A percentile compares a stretch with the other conserved stretches of the same genome.
These are phyloP conservation scores for Epirrhoe tristata DNA, from an alignment of 2,888 invertebrate species.

Conservation along the genomic window DNA sequence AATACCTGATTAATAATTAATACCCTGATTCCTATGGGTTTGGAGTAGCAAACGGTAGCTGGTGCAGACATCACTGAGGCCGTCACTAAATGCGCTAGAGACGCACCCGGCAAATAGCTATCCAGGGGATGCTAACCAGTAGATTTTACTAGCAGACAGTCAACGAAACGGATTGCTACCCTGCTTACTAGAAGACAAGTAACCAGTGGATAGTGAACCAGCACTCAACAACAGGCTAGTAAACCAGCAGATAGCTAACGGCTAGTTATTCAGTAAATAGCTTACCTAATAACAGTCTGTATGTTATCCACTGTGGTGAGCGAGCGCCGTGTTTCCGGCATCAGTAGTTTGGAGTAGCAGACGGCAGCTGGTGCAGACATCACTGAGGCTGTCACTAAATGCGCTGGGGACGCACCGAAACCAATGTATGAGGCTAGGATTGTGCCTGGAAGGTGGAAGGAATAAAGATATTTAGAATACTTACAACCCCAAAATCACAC, in stretches of 20 bases:
- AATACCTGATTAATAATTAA: too few species aligned
- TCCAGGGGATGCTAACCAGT: too few species aligned
- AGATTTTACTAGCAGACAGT: too few species aligned
- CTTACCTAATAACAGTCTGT: conserved; percentile 88
- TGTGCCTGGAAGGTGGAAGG: conserved; percentile 85
- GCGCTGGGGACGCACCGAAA: conserved; percentile 94
- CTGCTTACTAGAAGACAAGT: too few species aligned
- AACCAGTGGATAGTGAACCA: too few species aligned
- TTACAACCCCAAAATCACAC: too few species aligned
- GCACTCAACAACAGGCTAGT: too few species aligned
- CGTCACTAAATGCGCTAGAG: conserved; percentile 94
- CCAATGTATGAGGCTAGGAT: conserved; percentile 96
- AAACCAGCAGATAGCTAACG: too few species aligned
- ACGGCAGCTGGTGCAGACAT: conserved; percentile 98
- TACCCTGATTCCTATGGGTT: too few species aligned
- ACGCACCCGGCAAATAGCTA: too few species aligned
- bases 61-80: conserved; percentile 99
- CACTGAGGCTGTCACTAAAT: conserved; percentile 96
- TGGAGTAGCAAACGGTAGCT: conserved; percentile 95
- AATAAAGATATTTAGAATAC: too few species aligned
- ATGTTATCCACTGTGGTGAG: conserved; percentile 92
- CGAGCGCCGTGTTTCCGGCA: conserved; percentile 95
- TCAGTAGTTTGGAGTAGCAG: conserved; percentile 94
- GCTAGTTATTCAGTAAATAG: conserved; percentile 1
- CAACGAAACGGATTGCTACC: too few species aligned